phyloP scores from a whole-genome alignment of 2,797 vertebrate species.

The Perodicticus potto region DNA sequence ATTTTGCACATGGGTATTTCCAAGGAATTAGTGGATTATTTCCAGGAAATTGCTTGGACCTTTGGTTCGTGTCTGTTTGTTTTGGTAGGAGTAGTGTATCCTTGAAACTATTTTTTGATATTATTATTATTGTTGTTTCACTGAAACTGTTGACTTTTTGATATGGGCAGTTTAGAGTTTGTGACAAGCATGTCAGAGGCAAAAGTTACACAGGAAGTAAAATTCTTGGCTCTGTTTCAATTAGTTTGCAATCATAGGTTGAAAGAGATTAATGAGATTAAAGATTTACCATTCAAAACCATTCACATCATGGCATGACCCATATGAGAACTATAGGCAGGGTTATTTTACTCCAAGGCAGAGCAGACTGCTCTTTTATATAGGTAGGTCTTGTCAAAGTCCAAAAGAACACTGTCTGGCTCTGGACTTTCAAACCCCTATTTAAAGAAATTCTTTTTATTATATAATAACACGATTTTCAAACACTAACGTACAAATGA shows the following conservation, averaged over 20 bases:
- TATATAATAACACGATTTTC: background rate
- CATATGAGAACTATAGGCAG: background rate
- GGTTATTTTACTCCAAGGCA: background rate
- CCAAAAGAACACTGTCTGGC: background rate
- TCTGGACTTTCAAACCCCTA: background rate
- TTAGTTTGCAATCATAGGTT: background rate
- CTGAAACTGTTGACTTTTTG: constrained; percentile 2
- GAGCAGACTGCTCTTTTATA: background rate
- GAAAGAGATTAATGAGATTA: background rate
- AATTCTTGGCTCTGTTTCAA: background rate
- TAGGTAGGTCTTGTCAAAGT: background rate
- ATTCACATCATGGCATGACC: background rate
- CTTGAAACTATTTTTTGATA: background rate
- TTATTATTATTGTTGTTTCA: background rate
- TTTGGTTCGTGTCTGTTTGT: constrained; percentile 44
- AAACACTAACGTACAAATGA: background rate
- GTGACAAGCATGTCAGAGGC: background rate
- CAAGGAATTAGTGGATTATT: background rate
- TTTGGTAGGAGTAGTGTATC: constrained; percentile 30
- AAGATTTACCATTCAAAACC: background rate
- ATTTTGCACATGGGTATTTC: background rate
- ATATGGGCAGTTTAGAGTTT: background rate
- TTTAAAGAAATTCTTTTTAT: background rate
- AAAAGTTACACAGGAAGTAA: background rate
- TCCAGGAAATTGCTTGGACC: constrained; percentile 12